Evolutionary conservation across 92 coral and sea anemone species (phyloP), one percentile per base, ranked within the genome.

Genomic region (Epizoanthus fatuus): DNA sequence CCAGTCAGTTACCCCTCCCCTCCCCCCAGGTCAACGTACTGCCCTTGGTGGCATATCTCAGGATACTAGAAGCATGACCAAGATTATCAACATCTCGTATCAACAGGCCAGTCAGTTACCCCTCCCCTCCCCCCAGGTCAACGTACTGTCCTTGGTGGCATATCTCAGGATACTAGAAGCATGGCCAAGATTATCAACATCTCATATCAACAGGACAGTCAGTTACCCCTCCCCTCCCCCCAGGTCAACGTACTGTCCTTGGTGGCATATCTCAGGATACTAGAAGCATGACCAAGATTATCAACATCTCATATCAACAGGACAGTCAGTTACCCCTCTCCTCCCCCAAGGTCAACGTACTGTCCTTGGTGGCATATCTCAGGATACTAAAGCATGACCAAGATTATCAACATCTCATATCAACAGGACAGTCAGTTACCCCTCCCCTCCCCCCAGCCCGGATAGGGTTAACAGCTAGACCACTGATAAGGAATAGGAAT

Each of bases 231-330:
- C 4, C 45, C 45, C 45, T 40, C 45, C 45, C 45, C 45, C 45
- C 25, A 22, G 25, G 91, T 94, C 78, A 96, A 45, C 12, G 97
- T 95, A 52, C 95, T 96, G 74, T 93, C 95, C 72, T 81, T 93
- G 42, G 98, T 97, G 38, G 96, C 95, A 75, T 86, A 96, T 80
- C 86, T 93, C 70, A 97, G 87, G 60, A 95, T 82, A 85, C 99
- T 97, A 76, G 9, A 13, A 77, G 38, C 22, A 25, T 3, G 49
- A 70, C 55, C 59, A 78, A 40, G 40, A 42, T 57, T 20, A 60
- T 40, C 69, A 78, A 8, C 52, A 78, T n/a, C 12, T 14, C 52
- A 47, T 47, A 7, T 5, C 52, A 45, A 3, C 51, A 45, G 45
- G 45, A 40, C 45, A 40, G 45, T 40, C 45, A 40, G 45, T 5